phyloP scores from a whole-genome alignment of 2,113 vertebrate genomes.

The Pteronura brasiliensis region DNA sequence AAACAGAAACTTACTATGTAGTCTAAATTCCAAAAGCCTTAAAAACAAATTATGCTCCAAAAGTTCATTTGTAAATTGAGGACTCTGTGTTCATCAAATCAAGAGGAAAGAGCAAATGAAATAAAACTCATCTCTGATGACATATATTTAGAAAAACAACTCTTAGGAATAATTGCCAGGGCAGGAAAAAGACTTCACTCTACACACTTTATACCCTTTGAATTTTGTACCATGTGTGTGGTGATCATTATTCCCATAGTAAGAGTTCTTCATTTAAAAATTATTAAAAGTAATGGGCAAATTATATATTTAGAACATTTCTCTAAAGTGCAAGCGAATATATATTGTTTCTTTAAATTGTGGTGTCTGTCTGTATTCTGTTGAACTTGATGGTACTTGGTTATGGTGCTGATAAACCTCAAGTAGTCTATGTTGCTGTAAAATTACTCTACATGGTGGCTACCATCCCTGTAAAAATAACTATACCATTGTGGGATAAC shows the following conservation, averaged over 20 bases:
- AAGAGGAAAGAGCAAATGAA: constrained; percentile 25
- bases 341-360: background rate
- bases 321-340: background rate
- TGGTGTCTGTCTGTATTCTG: background rate
- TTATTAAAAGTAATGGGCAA: background rate
- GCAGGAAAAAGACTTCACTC: background rate
- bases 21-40: background rate
- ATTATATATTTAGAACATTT: background rate
- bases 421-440: background rate
- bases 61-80: constrained; percentile 39
- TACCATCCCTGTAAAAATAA: background rate
- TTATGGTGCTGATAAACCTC: background rate
- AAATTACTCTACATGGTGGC: background rate
- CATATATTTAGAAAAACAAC: constrained; percentile 15
- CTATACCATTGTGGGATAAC: background rate
- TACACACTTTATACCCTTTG: background rate
- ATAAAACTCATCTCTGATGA: constrained; percentile 39
- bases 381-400: background rate
- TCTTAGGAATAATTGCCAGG: background rate
- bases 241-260: background rate
- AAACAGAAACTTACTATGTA: background rate
- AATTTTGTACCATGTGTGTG: background rate
- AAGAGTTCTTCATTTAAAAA: constrained; percentile 30
- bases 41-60: background rate
- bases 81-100: constrained; percentile 34